Evolutionary conservation across 2,797 vertebrate genomes (phyloP), one percentile per base, ranked within the genome.

Genomic region (Chloroceryle inda): DNA sequence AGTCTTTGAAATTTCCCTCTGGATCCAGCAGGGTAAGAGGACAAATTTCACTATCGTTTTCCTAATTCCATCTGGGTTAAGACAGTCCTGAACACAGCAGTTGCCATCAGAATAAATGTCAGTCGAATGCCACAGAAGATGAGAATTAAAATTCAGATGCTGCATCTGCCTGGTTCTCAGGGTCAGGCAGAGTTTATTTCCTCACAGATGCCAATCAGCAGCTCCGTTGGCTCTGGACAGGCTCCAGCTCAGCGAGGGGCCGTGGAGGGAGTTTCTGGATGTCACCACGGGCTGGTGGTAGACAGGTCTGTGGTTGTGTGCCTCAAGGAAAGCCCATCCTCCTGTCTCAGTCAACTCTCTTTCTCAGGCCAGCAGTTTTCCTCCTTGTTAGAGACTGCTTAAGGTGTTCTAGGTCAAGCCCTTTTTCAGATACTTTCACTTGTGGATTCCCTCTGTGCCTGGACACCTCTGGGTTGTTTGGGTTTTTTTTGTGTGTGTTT

Each of bases 171-270:
- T 64, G 58, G 38, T 49, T 35, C 80, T 69, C 0, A 0, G 75
- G 84, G 42, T 7, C 59, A 64, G 66, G 44, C 10, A 31, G 85
- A 75, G 80, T 27, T 76, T 23, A 6, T 79, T 29, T 80, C 45
- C 89, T 94, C 1, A 0, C 37, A 42, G 86, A 29, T 73, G 63
- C 71, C 62, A 31, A 31, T 20, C 67, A 89, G 86, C 75, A 68
- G 64, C 84, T 82, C 89, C 0, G 0, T 47, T 21, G 58, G 77
- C 82, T 59, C 92, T 93, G 86, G 71, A 42, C 0, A 1, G 21
- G 80, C 80, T 90, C 49, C 96, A 93, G 82, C 63, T 49, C 52
- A n/a, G 56, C 13, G 2, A 11, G 63, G 44, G 66, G n/a, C 69
- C 0, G 0, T 5, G 37, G 56, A 15, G 1, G 1, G 69, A 42